phyloP scores from a whole-genome alignment of 2,797 vertebrate species.

The Pelochelys cantorii region DNA sequence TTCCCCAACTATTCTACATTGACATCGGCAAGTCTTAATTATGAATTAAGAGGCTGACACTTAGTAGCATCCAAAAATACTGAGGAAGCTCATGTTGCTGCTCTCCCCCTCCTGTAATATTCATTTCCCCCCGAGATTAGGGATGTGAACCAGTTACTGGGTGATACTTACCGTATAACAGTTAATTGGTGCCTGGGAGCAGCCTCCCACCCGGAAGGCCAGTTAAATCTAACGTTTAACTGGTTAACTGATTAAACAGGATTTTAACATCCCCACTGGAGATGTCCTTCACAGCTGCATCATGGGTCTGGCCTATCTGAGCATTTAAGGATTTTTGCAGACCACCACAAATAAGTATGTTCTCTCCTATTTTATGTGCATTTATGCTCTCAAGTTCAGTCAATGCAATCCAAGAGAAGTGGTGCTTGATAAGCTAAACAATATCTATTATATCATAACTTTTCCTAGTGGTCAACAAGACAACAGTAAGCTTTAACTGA shows the following conservation, averaged over 20 bases:
- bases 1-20: background rate
- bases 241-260: too few relatives aligned
- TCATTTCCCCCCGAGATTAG: background rate
- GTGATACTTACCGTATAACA: too few relatives aligned
- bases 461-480: background rate
- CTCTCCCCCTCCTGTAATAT: background rate
- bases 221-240: too few relatives aligned
- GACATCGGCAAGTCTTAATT: background rate
- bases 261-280: too few relatives aligned
- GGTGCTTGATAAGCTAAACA: background rate
- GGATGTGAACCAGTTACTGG: too few relatives aligned
- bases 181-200: too few relatives aligned
- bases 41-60: background rate
- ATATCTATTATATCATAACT: background rate
- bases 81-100: background rate
- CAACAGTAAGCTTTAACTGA: background rate
- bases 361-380: background rate
- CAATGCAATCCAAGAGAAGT: background rate
- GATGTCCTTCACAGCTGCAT: background rate
- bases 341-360: background rate
- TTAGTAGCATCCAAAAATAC: background rate
- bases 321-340: background rate
- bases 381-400: background rate
- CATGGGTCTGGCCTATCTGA: background rate
- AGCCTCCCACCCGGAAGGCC: too few relatives aligned